A percentile compares a stretch with the other conserved stretches of the same genome.
These are phyloP conservation scores for Ichneumoninae sp. DNA, from an alignment of 2,888 invertebrate genomes.

Conservation along the genomic window DNA sequence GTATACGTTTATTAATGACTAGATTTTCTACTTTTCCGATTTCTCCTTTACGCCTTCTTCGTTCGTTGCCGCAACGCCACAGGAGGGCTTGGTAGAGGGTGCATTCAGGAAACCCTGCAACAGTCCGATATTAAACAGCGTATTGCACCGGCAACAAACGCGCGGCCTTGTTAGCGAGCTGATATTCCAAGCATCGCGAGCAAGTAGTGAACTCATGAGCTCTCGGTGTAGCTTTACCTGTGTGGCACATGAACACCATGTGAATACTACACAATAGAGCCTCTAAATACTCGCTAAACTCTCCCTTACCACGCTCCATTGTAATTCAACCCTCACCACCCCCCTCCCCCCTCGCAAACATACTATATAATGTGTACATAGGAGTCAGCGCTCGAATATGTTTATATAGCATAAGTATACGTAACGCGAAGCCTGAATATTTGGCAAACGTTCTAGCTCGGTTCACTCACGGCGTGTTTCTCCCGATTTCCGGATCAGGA, in stretches of 20 bases:
- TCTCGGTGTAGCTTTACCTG: conserved; percentile 7
- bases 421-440: conserved; percentile 37
- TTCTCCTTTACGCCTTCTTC: conserved; percentile 28
- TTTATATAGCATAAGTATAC: conserved; percentile 47
- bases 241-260: conserved; percentile 23
- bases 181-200: conserved; percentile 20
- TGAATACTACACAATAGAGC: conserved; percentile 52
- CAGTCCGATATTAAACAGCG: conserved; percentile 63
- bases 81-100: conserved; percentile 41
- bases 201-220: not conserved
- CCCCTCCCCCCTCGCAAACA: conserved; percentile 11
- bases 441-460: conserved; percentile 47
- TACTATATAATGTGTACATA: conserved; percentile 41
- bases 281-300: conserved; percentile 65
- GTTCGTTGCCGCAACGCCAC: conserved; percentile 15
- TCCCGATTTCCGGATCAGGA: conserved; percentile 21
- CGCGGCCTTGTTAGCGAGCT: conserved; percentile 27
- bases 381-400: conserved; percentile 52
- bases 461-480: conserved; percentile 16
- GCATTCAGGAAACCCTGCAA: conserved; percentile 43
- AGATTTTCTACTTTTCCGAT: conserved; percentile 31
- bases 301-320: conserved; percentile 58
- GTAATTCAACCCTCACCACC: conserved; percentile 46
- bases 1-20: not conserved
- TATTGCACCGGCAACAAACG: conserved; percentile 41